A percentile compares a stretch with the other conserved stretches of the same genome.
phyloP scores from a whole-genome alignment of 2,113 vertebrate genomes.

The Syngnathoides biaculeatus region DNA sequence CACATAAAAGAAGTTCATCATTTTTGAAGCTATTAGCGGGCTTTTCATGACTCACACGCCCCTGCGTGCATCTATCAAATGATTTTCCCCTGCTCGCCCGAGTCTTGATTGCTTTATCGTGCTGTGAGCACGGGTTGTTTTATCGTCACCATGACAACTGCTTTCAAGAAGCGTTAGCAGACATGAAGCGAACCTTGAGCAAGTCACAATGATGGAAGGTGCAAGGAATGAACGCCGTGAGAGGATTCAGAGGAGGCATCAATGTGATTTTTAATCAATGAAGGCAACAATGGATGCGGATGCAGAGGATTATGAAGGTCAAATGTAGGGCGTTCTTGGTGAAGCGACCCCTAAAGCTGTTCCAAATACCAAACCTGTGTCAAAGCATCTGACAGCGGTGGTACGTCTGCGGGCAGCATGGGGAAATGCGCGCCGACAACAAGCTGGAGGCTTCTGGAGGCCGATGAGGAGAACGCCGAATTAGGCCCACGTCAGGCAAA shows the following conservation, averaged over 20 bases:
- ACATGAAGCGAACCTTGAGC: background rate
- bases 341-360: slow-evolving; percentile 1
- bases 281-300: background rate
- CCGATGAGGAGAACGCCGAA: slow-evolving; percentile 17
- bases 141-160: slow-evolving; percentile 2
- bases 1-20: background rate
- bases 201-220: background rate
- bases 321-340: background rate
- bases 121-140: background rate
- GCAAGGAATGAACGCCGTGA: background rate
- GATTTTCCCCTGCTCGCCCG: background rate
- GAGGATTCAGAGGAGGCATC: background rate
- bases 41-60: background rate
- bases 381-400: slow-evolving; percentile 18
- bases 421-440: slow-evolving; percentile 20
- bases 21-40: background rate
- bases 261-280: background rate
- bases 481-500: slow-evolving; percentile 42
- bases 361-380: slow-evolving; percentile 19
- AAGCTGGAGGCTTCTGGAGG: slow-evolving; percentile 27
- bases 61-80: background rate
- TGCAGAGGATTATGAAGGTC: slow-evolving; percentile 5
- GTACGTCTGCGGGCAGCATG: slow-evolving; percentile 1
- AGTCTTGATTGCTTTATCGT: background rate
- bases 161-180: background rate